A percentile compares a stretch with the other conserved stretches of the same genome.
Conservation (phyloP, 2,888 invertebrate genomes). For the Synanthedon myopaeformis region DNA sequence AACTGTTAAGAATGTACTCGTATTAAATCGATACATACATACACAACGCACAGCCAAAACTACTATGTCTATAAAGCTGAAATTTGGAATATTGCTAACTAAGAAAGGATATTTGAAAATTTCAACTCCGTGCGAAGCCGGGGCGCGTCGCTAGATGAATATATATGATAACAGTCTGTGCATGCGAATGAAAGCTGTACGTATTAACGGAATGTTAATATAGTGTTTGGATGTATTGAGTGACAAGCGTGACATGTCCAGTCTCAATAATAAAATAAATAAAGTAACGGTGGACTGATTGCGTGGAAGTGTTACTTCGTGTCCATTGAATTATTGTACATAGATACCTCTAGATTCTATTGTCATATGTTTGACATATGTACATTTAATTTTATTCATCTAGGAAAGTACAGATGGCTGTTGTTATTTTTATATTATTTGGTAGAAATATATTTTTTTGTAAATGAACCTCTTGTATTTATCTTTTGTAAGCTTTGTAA, state of each 20-base stretch:
- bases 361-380: slow-evolving; percentile 70
- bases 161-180: too few relatives aligned
- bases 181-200: slow-evolving; percentile 2
- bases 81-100: too few relatives aligned
- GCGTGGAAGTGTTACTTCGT: slow-evolving; percentile 27
- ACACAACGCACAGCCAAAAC: too few relatives aligned
- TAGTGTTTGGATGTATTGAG: slow-evolving; percentile 21
- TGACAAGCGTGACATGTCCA: slow-evolving; percentile 59
- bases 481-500: slow-evolving; percentile 67
- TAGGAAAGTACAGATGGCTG: slow-evolving; percentile 71
- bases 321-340: slow-evolving; percentile 58
- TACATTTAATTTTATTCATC: slow-evolving; percentile 71
- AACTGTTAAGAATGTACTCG: too few relatives aligned
- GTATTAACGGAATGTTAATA: slow-evolving; percentile 26
- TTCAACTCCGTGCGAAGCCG: too few relatives aligned
- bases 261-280: slow-evolving; percentile 19
- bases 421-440: slow-evolving; percentile 72
- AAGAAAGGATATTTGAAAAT: too few relatives aligned
- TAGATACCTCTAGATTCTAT: slow-evolving; percentile 65
- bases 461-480: slow-evolving; percentile 68
- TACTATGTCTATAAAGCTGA: too few relatives aligned
- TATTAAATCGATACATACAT: too few relatives aligned
- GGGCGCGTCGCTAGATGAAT: too few relatives aligned
- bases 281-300: slow-evolving; percentile 33
- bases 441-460: slow-evolving; percentile 69